Conservation (phyloP, 2,113 vertebrate species). For the Symphodus melops region DNA sequence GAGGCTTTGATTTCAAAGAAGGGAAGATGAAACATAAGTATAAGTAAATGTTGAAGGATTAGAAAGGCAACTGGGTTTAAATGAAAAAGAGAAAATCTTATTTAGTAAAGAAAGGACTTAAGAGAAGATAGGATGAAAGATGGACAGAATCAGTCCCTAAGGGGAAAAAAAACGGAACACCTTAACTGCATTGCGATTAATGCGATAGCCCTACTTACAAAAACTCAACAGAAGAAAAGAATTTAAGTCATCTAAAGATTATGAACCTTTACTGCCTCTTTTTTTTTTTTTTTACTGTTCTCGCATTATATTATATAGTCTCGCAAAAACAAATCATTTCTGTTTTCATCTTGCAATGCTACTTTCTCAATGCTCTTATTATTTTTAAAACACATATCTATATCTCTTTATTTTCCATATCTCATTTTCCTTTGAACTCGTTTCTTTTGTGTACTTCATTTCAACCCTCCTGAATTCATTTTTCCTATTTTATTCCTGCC, state of each 20-base stretch:
- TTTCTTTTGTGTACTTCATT: not conserved
- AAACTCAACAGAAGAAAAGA: too few species aligned
- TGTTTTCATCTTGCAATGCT: not conserved
- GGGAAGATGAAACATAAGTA: not conserved
- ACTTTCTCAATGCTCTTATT: not conserved
- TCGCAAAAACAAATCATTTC: not conserved
- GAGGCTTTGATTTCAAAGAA: slow-evolving; percentile 63
- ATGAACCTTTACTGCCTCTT: slow-evolving; percentile 33
- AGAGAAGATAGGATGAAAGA: not conserved
- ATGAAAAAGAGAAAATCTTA: slow-evolving; percentile 73
- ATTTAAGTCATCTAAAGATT: slow-evolving; percentile 49
- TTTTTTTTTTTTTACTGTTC: slow-evolving; percentile 49
- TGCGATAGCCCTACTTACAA: too few species aligned
- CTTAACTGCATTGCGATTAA: too few species aligned
- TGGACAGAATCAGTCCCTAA: too few species aligned
- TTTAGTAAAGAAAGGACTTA: slow-evolving; percentile 76
- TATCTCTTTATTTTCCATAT: not conserved
- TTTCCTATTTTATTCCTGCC: not conserved
- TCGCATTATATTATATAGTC: slow-evolving; percentile 19
- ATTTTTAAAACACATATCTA: not conserved
- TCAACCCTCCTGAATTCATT: not conserved
- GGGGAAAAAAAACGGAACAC: too few species aligned
- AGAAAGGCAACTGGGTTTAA: slow-evolving; percentile 75
- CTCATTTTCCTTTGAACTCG: not conserved
- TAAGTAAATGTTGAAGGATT: not conserved